Conservation (phyloP, 2,113 vertebrate species). For the Triplophysa dalaica region DNA sequence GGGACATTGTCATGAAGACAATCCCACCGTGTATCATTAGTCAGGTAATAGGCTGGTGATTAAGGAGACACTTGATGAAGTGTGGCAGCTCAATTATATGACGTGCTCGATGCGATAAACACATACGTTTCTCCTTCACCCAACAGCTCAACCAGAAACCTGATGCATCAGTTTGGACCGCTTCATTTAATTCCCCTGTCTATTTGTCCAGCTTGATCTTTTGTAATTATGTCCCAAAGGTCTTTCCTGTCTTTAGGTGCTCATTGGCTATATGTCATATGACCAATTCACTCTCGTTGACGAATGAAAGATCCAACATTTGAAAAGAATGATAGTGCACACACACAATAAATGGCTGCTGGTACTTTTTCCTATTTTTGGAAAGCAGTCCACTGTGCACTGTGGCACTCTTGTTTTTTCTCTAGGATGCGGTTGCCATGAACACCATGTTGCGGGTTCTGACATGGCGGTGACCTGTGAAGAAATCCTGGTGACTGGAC, state of each 20-base stretch:
- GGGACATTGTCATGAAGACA: neutral
- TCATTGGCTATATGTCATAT: constrained; percentile 3
- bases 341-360: constrained; percentile 10
- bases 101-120: constrained; percentile 35
- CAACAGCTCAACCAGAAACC: constrained; percentile 16
- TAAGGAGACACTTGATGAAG: constrained; percentile 51
- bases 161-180: constrained; percentile 42
- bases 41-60: constrained; percentile 49
- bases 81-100: constrained; percentile 53
- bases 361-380: constrained; percentile 33
- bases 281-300: neutral
- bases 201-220: constrained; percentile 20
- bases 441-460: constrained; percentile 45
- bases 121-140: constrained; percentile 29
- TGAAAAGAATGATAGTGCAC: constrained; percentile 2
- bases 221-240: constrained; percentile 21
- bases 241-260: neutral
- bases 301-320: neutral
- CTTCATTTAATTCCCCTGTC: constrained; percentile 43
- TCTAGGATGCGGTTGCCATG: constrained; percentile 46
- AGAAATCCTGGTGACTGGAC: constrained; percentile 24
- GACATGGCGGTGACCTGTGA: constrained; percentile 30
- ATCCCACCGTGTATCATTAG: constrained; percentile 41
- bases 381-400: constrained; percentile 16
- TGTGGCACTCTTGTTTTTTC: constrained; percentile 4